Evolutionary conservation across 2,888 invertebrate genomes (phyloP).

Genomic region (Hirtodrosophila cameraria): DNA sequence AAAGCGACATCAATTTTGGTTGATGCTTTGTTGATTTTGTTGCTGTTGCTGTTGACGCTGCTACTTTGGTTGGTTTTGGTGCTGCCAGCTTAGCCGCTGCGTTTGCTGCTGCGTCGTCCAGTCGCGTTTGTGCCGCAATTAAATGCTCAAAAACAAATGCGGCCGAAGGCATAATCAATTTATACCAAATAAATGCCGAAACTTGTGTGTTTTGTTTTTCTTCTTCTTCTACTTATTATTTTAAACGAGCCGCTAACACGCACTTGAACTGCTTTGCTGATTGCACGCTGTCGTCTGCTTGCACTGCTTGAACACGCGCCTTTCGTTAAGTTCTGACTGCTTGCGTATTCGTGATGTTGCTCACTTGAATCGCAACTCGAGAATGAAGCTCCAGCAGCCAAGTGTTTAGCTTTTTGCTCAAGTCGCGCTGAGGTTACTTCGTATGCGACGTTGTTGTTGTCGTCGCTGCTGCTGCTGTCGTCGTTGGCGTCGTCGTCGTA

Average conservation of each 20-base stretch:
- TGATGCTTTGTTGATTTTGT: constrained; percentile 50
- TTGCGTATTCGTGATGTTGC: constrained; percentile 33
- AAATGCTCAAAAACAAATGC: constrained; percentile 83
- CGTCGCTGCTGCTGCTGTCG: constrained; percentile 2
- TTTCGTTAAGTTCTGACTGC: background rate
- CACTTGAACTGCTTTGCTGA: constrained; percentile 43
- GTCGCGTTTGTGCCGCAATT: constrained; percentile 76
- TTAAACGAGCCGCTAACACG: constrained; percentile 37
- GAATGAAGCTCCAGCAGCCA: constrained; percentile 72
- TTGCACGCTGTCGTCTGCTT: constrained; percentile 5
- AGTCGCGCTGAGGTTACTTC: constrained; percentile 46
- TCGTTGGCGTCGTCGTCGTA: background rate
- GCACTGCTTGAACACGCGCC: constrained; percentile 51
- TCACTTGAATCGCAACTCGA: constrained; percentile 69
- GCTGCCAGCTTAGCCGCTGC: constrained; percentile 23
- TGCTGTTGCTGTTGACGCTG: constrained; percentile 18
- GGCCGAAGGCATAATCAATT: constrained; percentile 82
- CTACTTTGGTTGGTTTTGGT: constrained; percentile 13
- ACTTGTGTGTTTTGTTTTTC: constrained; percentile 8
- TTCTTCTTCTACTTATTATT: constrained; percentile 3
- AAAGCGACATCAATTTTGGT: constrained; percentile 63
- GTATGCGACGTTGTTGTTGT: constrained; percentile 25
- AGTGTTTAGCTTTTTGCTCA: constrained; percentile 72
- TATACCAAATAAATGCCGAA: constrained; percentile 29
- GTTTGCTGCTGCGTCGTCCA: constrained; percentile 54